Conservation (phyloP, 2,888 invertebrate genomes). For the Metellina segmentata region DNA sequence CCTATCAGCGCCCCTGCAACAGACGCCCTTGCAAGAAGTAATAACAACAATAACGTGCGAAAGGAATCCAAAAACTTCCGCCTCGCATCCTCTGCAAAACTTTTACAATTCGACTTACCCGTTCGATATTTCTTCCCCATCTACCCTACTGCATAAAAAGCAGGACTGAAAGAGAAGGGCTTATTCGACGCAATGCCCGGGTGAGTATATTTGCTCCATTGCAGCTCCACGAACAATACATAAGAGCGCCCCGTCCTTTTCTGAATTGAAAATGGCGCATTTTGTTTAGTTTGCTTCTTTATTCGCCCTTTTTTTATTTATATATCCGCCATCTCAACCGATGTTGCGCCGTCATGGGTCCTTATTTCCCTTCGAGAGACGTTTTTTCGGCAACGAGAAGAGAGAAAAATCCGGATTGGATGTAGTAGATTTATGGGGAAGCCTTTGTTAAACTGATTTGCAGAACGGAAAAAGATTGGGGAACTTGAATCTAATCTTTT, state of each 20-base stretch:
- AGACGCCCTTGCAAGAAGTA: neutral
- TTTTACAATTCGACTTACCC: neutral
- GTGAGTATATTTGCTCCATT: constrained; percentile 45
- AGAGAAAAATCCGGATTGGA: neutral
- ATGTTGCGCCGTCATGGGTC: constrained; percentile 13
- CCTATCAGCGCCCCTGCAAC: neutral
- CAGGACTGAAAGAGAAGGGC: constrained; percentile 9
- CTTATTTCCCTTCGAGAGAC: constrained; percentile 4
- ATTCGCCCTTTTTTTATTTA: neutral
- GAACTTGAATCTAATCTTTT: neutral
- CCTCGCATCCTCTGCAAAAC: neutral
- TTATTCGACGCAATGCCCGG: constrained; percentile 23
- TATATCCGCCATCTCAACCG: neutral
- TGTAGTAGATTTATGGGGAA: no score
- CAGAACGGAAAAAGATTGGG: neutral
- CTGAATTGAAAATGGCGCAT: neutral
- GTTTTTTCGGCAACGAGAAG: neutral
- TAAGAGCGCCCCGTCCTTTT: neutral
- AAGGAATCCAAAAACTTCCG: neutral
- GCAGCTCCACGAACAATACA: constrained; percentile 6
- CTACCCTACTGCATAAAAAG: neutral
- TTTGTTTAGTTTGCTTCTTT: constrained; percentile 17
- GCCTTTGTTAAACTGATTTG: neutral
- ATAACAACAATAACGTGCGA: constrained; percentile 1
- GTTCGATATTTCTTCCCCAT: neutral